Conservation (phyloP, 2,888 invertebrate species). For the Blera fallax region DNA sequence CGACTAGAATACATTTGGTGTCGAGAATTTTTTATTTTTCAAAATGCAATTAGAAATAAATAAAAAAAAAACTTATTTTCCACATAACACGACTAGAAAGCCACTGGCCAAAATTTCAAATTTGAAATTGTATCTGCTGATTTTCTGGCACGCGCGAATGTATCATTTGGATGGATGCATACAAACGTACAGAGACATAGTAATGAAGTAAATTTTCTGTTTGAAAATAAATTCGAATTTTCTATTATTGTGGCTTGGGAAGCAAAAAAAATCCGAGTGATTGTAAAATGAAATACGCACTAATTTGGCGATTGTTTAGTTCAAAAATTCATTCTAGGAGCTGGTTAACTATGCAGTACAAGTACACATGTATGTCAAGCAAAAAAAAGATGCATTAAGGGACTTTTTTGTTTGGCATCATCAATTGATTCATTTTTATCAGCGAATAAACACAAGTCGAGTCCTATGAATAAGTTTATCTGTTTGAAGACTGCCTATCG, state of each 20-base stretch:
- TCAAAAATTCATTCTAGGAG: conserved; percentile 2
- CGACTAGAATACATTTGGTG: conserved; percentile 70
- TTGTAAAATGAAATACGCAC: conserved; percentile 52
- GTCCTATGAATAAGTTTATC: not conserved
- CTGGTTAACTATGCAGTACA: conserved; percentile 10
- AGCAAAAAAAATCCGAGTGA: not conserved
- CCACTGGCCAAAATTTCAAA: conserved; percentile 56
- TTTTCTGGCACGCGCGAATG: conserved; percentile 60
- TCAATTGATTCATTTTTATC: conserved; percentile 55
- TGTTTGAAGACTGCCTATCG: conserved; percentile 3
- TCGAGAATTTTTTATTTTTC: conserved; percentile 36
- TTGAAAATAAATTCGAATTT: conserved; percentile 51
- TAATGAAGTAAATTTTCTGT: conserved; percentile 47
- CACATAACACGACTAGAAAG: conserved; percentile 1
- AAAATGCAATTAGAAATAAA: conserved; percentile 1
- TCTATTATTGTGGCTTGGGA: conserved; percentile 50
- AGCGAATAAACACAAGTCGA: not conserved
- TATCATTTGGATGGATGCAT: conserved; percentile 25
- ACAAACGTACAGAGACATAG: conserved; percentile 3
- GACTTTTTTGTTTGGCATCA: conserved; percentile 27
- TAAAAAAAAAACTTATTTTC: conserved; percentile 1
- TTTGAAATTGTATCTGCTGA: conserved; percentile 55
- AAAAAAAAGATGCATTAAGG: not conserved
- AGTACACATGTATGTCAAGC: not conserved
- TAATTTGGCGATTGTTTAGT: conserved; percentile 40